Percentiles rank a stretch among this genome's conserved stretches.
phyloP scores from a whole-genome alignment of 92 coral and sea anemone genomes.

The Diadumene lineata region DNA sequence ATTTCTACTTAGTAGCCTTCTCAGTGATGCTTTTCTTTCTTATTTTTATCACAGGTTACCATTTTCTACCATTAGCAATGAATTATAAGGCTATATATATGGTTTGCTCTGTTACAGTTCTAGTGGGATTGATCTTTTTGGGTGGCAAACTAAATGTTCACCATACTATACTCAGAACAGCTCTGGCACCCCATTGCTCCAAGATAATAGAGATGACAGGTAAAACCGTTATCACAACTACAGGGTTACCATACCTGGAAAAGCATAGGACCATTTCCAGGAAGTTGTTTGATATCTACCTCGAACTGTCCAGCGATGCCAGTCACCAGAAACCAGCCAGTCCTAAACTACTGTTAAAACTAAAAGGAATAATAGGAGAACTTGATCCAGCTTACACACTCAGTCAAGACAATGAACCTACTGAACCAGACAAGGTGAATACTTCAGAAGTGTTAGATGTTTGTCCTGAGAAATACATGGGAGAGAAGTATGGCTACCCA shows the following conservation, averaged over 20 bases:
- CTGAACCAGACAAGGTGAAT: not conserved
- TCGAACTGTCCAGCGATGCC: not conserved
- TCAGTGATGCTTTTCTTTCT: no score
- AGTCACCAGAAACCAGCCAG: conserved; percentile 15
- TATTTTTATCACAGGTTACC: no score
- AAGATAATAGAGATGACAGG: not conserved
- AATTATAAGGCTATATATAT: no score
- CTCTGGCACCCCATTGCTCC: no score
- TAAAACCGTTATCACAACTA: not conserved
- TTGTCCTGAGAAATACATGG: conserved; percentile 48
- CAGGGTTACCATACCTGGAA: not conserved
- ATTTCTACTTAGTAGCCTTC: no score
- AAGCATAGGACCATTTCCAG: not conserved
- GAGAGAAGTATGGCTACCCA: conserved; percentile 48
- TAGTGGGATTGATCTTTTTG: not conserved
- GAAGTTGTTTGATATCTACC: conserved; percentile 1
- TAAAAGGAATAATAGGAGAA: conserved; percentile 20
- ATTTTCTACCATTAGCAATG: no score
- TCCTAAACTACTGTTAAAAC: conserved; percentile 5
- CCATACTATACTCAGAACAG: not conserved
- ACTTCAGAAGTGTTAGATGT: conserved; percentile 28
- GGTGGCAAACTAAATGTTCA: not conserved
- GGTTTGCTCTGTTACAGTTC: not conserved
- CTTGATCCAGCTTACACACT: conserved; percentile 31
- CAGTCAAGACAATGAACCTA: conserved; percentile 11